phyloP scores from a whole-genome alignment of 2,113 vertebrate species.

The Phylloscopus trochilus region DNA sequence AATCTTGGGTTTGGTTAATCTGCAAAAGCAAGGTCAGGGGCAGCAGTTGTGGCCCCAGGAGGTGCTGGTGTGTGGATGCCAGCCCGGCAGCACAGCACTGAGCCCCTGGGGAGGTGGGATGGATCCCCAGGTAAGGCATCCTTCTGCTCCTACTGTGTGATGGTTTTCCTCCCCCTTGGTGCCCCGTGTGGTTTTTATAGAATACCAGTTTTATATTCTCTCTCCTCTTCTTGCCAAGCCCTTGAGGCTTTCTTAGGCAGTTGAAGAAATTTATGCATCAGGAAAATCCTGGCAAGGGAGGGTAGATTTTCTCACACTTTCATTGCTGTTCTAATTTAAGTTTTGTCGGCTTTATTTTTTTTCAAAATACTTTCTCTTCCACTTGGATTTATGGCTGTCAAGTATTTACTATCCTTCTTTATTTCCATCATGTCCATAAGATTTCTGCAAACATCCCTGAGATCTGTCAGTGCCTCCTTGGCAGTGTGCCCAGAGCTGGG shows the following conservation, averaged over 20 bases:
- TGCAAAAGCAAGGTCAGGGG: background rate
- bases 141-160: rapidly evolving
- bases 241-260: background rate
- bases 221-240: conserved; percentile 13
- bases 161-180: background rate
- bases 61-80: background rate
- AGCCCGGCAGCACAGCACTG: rapidly evolving
- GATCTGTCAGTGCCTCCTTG: background rate
- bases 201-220: background rate
- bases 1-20: background rate
- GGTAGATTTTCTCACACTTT: conserved; percentile 12
- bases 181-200: background rate
- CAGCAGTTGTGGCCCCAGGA: rapidly evolving
- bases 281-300: conserved; percentile 14
- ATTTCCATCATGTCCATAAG: conserved; percentile 18
- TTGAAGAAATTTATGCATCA: background rate
- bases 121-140: conserved; percentile 8
- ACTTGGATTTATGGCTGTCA: conserved; percentile 32
- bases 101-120: background rate
- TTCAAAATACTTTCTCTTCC: background rate
- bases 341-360: background rate
- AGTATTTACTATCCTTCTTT: background rate
- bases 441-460: background rate
- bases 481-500: background rate
- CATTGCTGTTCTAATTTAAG: conserved; percentile 20